These are phyloP conservation scores for Nesidiocoris tenuis DNA, from an alignment of 2,888 invertebrate species.

Conservation along the genomic window DNA sequence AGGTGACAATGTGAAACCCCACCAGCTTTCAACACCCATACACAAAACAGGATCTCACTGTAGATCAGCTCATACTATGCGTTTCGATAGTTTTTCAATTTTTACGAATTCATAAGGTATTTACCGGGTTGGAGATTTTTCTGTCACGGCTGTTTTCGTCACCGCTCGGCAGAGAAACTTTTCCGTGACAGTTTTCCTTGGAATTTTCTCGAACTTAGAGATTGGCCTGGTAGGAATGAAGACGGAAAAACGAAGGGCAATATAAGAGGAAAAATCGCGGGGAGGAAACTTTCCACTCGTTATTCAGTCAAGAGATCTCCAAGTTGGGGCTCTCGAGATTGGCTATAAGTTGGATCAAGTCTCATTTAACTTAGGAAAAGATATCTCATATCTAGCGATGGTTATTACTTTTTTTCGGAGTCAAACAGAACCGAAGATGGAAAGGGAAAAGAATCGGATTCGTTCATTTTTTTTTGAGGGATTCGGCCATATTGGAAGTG, in stretches of 20 bases:
- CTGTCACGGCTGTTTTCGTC: not conserved
- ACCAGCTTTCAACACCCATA: too few relatives aligned
- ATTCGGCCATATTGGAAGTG: too few relatives aligned
- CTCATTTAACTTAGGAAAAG: constrained; percentile 28
- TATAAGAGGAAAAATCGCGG: not conserved
- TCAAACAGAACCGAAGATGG: not conserved
- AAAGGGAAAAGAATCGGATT: not conserved
- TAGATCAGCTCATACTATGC: too few relatives aligned
- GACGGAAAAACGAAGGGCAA: not conserved
- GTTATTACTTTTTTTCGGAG: constrained; percentile 25
- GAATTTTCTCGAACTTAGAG: not conserved
- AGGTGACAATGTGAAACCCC: too few relatives aligned
- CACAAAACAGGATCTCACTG: too few relatives aligned
- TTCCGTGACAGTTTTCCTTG: not conserved
- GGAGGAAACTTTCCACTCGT: not conserved
- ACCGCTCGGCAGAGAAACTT: not conserved
- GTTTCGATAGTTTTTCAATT: too few relatives aligned
- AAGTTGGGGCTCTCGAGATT: constrained; percentile 5
- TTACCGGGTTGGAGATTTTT: too few relatives aligned
- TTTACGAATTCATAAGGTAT: too few relatives aligned
- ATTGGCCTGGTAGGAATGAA: not conserved
- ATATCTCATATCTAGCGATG: constrained; percentile 32
- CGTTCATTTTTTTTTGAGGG: not conserved
- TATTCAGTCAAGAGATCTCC: not conserved
- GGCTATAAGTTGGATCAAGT: constrained; percentile 34